These are phyloP conservation scores for Cepaea hortensis DNA, from an alignment of 2,888 invertebrate genomes.

Conservation along the genomic window DNA sequence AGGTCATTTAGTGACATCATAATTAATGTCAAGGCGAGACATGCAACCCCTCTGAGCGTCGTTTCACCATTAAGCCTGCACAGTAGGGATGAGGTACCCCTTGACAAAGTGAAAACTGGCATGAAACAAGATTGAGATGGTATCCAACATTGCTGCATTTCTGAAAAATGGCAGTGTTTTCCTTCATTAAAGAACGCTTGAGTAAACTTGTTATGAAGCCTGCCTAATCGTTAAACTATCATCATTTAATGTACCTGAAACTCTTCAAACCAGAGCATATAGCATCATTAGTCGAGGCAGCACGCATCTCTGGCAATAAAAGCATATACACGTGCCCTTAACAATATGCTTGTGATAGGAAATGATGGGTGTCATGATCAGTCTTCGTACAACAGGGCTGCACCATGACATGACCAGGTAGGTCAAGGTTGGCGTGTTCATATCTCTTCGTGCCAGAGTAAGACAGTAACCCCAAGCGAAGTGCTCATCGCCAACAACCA, in stretches of 20 bases:
- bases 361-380: background rate
- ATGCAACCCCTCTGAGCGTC: slow-evolving; percentile 18
- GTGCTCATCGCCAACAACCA: too few species aligned
- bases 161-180: background rate
- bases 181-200: slow-evolving; percentile 23
- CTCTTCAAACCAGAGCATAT: background rate
- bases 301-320: background rate
- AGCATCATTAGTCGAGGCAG: slow-evolving; percentile 1
- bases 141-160: background rate
- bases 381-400: background rate
- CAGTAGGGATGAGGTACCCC: slow-evolving; percentile 4
- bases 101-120: background rate
- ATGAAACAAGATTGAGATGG: background rate
- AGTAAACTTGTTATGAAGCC: slow-evolving; percentile 14
- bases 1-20: slow-evolving; percentile 27
- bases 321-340: background rate
- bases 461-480: background rate
- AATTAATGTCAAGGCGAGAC: slow-evolving; percentile 28
- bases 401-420: background rate
- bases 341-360: background rate
- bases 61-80: background rate
- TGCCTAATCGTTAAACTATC: background rate
- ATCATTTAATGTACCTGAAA: background rate
- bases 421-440: background rate
- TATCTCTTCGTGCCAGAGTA: background rate